Evolutionary conservation across 2,113 vertebrate species (phyloP).

Genomic region (Phylloscopus whistleri): DNA sequence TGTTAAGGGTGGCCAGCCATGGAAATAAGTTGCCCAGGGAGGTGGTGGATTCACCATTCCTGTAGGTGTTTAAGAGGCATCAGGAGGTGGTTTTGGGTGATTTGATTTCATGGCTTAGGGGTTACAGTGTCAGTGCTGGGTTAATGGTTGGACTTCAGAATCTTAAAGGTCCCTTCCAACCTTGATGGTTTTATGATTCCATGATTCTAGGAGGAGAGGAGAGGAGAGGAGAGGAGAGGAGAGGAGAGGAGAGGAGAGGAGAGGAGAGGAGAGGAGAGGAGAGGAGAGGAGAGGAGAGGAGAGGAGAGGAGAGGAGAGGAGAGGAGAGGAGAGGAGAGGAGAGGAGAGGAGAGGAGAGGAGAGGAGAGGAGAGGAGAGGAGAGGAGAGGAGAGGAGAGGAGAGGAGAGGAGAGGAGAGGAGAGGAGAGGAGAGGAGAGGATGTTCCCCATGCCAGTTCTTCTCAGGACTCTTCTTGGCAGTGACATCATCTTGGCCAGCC

Average conservation of each 20-base stretch:
- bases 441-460: too few species aligned
- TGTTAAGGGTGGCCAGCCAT: neutral
- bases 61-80: neutral
- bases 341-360: neutral
- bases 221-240: neutral
- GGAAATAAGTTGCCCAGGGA: neutral
- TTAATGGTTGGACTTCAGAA: neutral
- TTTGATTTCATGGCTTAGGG: neutral
- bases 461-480: neutral
- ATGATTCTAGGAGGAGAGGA: neutral
- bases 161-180: neutral
- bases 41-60: neutral
- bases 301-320: too few species aligned
- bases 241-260: neutral
- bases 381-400: neutral
- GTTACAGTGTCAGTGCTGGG: neutral
- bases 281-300: too few species aligned
- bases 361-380: too few species aligned
- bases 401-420: neutral
- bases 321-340: too few species aligned
- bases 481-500: neutral
- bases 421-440: neutral
- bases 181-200: neutral
- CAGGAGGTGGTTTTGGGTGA: neutral
- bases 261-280: neutral